Conservation (phyloP, 1,140 invertebrate genomes). For the Ceratosolen solmsi region DNA sequence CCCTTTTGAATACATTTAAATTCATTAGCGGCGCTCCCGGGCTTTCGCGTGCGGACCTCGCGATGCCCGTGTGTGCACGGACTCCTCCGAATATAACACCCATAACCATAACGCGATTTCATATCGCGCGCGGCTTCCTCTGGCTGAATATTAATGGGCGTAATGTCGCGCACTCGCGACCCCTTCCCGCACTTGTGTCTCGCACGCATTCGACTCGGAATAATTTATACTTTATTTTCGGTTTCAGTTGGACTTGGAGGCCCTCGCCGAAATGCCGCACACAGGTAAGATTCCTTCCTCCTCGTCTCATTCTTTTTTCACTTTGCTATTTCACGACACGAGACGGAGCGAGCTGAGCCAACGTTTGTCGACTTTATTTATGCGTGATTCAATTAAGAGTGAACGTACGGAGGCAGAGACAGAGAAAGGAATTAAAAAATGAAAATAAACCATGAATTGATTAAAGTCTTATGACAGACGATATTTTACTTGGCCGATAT, state of each 20-base stretch:
- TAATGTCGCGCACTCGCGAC: neutral
- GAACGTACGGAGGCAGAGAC: too few relatives aligned
- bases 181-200: neutral
- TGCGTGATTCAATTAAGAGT: neutral
- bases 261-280: constrained; percentile 62
- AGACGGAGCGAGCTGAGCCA: neutral
- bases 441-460: neutral
- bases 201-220: neutral
- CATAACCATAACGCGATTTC: constrained; percentile 42
- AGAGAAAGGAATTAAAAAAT: neutral
- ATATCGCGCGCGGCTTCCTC: constrained; percentile 15
- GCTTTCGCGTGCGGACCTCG: neutral
- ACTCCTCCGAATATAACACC: neutral
- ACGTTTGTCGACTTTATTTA: constrained; percentile 5
- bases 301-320: too few relatives aligned
- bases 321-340: neutral
- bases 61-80: neutral
- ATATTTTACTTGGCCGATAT: neutral
- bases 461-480: neutral
- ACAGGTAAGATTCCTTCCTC: constrained; percentile 61
- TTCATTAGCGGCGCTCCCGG: constrained; percentile 61
- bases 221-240: constrained; percentile 35
- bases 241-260: constrained; percentile 55
- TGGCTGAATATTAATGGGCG: constrained; percentile 8
- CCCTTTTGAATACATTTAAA: constrained; percentile 73